Base-by-base conservation (phyloP, 2,888 invertebrate species). In the Meandrusa payeni region DNA sequence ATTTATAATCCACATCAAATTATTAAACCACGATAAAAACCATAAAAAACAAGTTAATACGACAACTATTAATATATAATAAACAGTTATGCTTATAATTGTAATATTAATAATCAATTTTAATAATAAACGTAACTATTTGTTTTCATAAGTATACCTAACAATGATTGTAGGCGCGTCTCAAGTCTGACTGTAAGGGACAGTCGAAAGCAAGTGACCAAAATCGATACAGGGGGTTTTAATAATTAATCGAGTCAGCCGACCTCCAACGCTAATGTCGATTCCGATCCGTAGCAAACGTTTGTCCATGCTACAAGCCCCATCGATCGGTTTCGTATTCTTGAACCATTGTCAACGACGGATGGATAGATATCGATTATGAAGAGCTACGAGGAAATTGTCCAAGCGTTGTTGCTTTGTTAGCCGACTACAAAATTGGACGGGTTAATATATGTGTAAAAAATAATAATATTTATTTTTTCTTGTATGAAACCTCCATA, bases 151-250 rank as follows among this genome's bases (percentile, higher is more conserved):
- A 32, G 20, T n/a, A n/a, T 32, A 32, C 20, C 10, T 19, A 11
- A 32, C n/a, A 15, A 57, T 34, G 41, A 46, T 50, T 77, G 56
- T 59, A 47, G 17, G 17, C 26, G 15, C 27, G 37, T 32, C 38
- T 44, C 32, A 32, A 49, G 31, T 64, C 41, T 54, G 59, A 62
- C 47, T 42, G 67, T 64, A 75, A 70, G 66, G 70, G 69, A 65
- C 67, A 63, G 67, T 54, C 59, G 63, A 69, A 76, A 71, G 73
- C 69, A 77, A 81, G 76, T 74, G 68, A 75, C 75, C 73, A 68
- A 64, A 76, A 85, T 83, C 83, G 73, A 83, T 83, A 79, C 55
- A 37, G 50, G 52, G 51, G 55, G 55, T 66, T 64, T 72, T 60
- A 72, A 72, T 72, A 72, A 70, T 71, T 66, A 61, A 71, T 69